These are phyloP conservation scores for Neocrepidodera transversa DNA, from an alignment of 2,888 invertebrate species.

Conservation along the genomic window DNA sequence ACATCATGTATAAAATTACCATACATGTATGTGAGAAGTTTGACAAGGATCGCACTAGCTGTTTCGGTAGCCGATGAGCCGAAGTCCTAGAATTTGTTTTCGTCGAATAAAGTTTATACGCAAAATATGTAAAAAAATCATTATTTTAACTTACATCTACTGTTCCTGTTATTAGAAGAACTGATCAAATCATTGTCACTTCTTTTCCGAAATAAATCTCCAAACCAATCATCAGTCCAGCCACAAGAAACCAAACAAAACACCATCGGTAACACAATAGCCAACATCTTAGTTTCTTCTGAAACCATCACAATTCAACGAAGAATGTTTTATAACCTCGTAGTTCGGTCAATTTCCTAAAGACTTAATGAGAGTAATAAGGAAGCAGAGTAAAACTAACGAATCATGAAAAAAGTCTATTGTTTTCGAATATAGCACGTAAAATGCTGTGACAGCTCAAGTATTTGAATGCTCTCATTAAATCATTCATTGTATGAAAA, in stretches of 20 bases:
- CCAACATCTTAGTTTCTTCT: background rate
- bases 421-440: background rate
- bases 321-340: slow-evolving; percentile 6
- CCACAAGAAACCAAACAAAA: background rate
- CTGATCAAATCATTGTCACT: background rate
- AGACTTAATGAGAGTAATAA: slow-evolving; percentile 3
- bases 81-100: background rate
- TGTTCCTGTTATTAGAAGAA: background rate
- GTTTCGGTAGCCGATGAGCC: too few relatives aligned
- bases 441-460: background rate
- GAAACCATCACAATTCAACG: background rate
- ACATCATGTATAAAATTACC: background rate
- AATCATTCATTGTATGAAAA: background rate
- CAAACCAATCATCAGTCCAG: background rate
- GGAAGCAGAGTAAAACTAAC: slow-evolving; percentile 13
- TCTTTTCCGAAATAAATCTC: background rate
- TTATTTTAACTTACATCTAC: background rate
- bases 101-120: background rate
- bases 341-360: slow-evolving; percentile 4
- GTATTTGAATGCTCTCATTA: background rate
- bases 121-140: background rate
- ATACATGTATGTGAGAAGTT: background rate
- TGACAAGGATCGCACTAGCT: too few relatives aligned
- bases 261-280: background rate
- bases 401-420: slow-evolving; percentile 8